Evolutionary conservation across 2,113 vertebrate species (phyloP), one percentile per base, ranked within the genome.

Genomic region (Tiliqua scincoides): DNA sequence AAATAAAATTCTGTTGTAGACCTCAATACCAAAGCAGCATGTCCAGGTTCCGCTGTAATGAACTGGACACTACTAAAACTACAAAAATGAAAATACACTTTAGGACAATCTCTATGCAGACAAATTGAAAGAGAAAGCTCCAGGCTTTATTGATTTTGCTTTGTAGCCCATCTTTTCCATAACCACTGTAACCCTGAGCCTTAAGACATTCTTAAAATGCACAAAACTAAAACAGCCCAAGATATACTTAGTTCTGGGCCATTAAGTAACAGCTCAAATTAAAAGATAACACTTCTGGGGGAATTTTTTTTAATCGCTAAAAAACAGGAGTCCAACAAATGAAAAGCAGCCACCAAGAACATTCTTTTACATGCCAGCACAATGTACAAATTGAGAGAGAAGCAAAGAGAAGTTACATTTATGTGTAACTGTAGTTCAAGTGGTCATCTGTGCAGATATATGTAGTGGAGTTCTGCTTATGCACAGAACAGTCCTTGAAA

Each of bases 41-140:
- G 54, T 73, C 27, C 17, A 63, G 59, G 30, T 73, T 72, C 20
- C 3, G 3, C 23, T 7, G 2, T 1, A 1, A 89, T 15, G 1
- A 82, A 37, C 37, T 35, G 0, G 0, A 0, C 3, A 0, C 48
- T 21, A 0, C 0, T 43, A 18, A 30, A 79, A 59, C 37, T 1
- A 18, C 1, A 77, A 57, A 0, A 1, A 17, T 14, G 57, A 20
- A 40, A 9, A 2, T 6, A 48, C 4, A 81, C 18, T 32, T 72
- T 72, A 14, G 20, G n/a, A 6, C 32, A 52, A n/a, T n/a, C 14
- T 75, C 54, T 62, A 7, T 25, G 8, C 59, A 61, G 32, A 4
- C 21, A 25, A 3, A 61, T 4, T 37, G 21, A 37, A 79, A 35
- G 32, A n/a, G 61, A 54, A 78, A 78, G 14, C 12, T 6, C 48